Conservation (phyloP, 2,797 vertebrate genomes). For the Tachyglossus aculeatus region DNA sequence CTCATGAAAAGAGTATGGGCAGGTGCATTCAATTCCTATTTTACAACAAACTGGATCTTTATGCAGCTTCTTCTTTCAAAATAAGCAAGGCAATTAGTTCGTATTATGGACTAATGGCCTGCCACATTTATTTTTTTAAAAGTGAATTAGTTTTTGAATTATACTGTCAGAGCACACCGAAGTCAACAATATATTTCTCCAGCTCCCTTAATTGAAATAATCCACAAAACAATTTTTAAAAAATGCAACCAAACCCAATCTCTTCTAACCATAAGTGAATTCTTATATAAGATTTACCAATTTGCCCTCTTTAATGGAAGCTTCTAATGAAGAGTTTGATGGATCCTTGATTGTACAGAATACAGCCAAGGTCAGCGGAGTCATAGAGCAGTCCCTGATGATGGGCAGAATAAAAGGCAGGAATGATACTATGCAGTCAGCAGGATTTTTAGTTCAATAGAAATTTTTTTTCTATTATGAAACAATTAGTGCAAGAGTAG, state of each 20-base stretch:
- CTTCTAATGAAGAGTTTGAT: background rate
- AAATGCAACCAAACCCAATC: conserved; percentile 3
- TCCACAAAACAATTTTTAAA: background rate
- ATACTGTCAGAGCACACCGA: background rate
- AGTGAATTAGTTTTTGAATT: conserved; percentile 14
- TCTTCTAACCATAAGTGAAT: background rate
- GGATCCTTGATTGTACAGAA: background rate
- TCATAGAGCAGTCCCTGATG: background rate
- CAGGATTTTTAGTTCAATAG: background rate
- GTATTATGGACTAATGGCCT: background rate
- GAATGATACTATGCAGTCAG: background rate
- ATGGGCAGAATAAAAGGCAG: conserved; percentile 4
- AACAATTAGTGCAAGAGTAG: background rate
- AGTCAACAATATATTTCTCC: background rate
- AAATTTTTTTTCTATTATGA: background rate
- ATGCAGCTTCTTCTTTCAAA: conserved; percentile 1
- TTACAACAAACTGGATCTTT: background rate
- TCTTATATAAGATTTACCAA: background rate
- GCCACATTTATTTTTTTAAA: conserved; percentile 18
- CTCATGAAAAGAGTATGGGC: background rate
- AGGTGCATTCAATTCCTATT: conserved; percentile 11
- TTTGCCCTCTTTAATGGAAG: background rate
- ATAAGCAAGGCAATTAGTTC: background rate
- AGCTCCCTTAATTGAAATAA: conserved; percentile 10
- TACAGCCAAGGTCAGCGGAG: background rate